phyloP scores from a whole-genome alignment of 2,797 vertebrate genomes.

The Zalophus californianus region DNA sequence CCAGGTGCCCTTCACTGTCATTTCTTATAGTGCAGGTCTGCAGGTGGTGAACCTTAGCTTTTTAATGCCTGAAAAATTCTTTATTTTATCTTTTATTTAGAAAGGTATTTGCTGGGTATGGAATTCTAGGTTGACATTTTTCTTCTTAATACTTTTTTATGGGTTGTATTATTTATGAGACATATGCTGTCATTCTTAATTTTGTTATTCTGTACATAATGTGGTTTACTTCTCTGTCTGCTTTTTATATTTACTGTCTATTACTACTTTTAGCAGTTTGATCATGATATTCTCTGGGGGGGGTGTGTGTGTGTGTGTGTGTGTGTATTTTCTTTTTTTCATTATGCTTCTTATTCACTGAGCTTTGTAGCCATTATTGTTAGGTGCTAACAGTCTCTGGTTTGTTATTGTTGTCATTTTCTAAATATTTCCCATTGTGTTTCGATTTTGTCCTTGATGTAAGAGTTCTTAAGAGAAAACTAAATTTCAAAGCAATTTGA shows the following conservation, averaged over 20 bases:
- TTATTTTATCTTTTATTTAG: background rate
- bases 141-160: background rate
- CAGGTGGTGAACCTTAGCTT: background rate
- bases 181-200: background rate
- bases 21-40: background rate
- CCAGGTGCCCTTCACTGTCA: background rate
- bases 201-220: background rate
- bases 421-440: background rate
- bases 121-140: background rate
- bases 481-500: background rate
- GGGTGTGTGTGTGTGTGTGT: background rate
- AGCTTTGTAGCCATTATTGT: background rate
- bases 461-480: background rate
- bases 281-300: background rate
- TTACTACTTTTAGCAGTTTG: background rate
- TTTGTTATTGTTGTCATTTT: background rate
- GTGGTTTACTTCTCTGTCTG: background rate
- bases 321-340: background rate
- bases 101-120: background rate
- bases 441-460: background rate
- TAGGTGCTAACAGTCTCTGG: background rate
- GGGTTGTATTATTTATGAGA: background rate
- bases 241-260: background rate
- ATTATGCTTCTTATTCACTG: background rate
- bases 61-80: background rate